Evolutionary conservation across 2,797 vertebrate species (phyloP).

Genomic region (Fistularia commersonii): DNA sequence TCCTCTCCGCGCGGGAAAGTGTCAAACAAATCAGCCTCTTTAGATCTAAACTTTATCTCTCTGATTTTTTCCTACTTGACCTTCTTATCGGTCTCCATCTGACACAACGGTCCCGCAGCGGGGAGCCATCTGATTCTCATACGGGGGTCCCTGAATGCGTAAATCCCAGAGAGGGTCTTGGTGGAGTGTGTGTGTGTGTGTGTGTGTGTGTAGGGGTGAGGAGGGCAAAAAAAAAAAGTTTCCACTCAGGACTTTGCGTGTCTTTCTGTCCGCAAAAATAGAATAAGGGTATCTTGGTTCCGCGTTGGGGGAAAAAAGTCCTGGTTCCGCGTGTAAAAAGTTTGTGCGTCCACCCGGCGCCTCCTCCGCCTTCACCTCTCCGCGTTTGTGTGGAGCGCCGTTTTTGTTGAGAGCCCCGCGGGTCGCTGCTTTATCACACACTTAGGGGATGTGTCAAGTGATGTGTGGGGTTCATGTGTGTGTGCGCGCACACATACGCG

Average conservation of each 20-base stretch:
- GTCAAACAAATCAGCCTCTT: constrained; percentile 11
- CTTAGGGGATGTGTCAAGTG: constrained; percentile 74
- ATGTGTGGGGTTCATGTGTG: constrained; percentile 31
- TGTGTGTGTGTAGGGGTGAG: no score
- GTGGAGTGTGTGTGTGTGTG: no score
- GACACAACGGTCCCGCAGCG: constrained; percentile 43
- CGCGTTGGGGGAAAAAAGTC: no score
- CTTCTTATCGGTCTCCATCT: constrained; percentile 49
- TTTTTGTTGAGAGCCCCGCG: constrained; percentile 90
- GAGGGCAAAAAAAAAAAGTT: no score
- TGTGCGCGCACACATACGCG: constrained; percentile 13
- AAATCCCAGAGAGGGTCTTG: constrained; percentile 27
- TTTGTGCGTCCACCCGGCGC: constrained; percentile 14
- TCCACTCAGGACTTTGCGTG: no score
- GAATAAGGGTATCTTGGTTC: no score
- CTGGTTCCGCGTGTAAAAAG: no score
- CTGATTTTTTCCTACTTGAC: neutral
- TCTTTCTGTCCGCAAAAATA: no score
- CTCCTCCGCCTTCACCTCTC: constrained; percentile 55
- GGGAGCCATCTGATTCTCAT: constrained; percentile 36
- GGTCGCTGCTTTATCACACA: constrained; percentile 78
- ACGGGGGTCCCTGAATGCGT: constrained; percentile 19
- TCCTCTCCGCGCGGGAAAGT: constrained; percentile 21
- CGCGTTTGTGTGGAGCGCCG: constrained; percentile 60
- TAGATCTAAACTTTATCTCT: neutral